These are phyloP conservation scores for Diabrotica balteata DNA, from an alignment of 2,888 invertebrate species.

Conservation along the genomic window DNA sequence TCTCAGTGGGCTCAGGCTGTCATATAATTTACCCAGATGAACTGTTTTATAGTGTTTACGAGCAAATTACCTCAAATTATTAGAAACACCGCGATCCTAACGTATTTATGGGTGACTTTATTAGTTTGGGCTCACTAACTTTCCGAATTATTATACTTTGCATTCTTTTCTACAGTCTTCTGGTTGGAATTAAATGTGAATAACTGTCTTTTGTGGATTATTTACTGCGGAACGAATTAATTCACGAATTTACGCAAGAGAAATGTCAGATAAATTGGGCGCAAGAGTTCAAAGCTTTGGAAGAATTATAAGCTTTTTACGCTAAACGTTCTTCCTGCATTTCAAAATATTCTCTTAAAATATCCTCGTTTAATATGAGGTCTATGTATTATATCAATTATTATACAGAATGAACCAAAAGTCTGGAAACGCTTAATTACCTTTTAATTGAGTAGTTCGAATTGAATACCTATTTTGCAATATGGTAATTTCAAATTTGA, in stretches of 20 bases:
- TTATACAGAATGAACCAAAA: too few species aligned
- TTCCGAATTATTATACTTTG: slow-evolving; percentile 38
- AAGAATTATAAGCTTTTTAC: too few species aligned
- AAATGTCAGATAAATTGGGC: background rate
- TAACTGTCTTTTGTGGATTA: slow-evolving; percentile 28
- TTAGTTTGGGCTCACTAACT: slow-evolving; percentile 41
- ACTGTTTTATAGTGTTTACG: slow-evolving; percentile 57
- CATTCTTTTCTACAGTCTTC: slow-evolving; percentile 28
- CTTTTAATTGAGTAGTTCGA: too few species aligned
- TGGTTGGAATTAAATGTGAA: slow-evolving; percentile 44
- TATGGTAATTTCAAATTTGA: too few species aligned
- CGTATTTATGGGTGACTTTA: slow-evolving; percentile 52
- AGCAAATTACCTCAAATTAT: slow-evolving; percentile 56
- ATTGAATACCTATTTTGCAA: too few species aligned
- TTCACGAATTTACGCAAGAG: slow-evolving; percentile 18
- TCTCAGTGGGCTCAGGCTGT: slow-evolving; percentile 43
- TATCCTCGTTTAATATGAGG: too few species aligned
- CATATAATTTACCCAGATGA: slow-evolving; percentile 51
- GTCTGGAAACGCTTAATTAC: too few species aligned
- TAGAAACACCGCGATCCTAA: slow-evolving; percentile 49
- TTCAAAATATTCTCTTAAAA: too few species aligned
- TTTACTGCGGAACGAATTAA: slow-evolving; percentile 23
- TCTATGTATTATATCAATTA: too few species aligned
- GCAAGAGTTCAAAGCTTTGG: too few species aligned
- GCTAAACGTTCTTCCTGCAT: too few species aligned